These are phyloP conservation scores for Vollenhovia emeryi DNA, from an alignment of 1,140 invertebrate genomes.

Conservation along the genomic window DNA sequence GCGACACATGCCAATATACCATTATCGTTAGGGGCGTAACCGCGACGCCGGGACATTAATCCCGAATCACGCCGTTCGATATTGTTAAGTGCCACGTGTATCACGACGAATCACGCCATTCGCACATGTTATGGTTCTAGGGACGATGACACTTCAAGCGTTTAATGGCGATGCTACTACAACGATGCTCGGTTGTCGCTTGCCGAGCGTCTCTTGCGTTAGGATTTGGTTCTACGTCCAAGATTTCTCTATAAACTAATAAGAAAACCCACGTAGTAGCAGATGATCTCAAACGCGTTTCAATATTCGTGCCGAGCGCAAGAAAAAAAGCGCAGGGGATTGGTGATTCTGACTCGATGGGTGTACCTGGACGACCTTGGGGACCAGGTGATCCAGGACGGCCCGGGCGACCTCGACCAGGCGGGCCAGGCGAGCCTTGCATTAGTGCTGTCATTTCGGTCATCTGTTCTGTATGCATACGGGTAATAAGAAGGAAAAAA, in stretches of 20 bases:
- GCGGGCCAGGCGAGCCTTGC: conserved; percentile 87
- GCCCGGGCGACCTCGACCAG: conserved; percentile 87
- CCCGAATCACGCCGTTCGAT: conserved; percentile 22
- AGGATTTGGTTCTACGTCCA: conserved; percentile 14
- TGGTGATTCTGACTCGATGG: conserved; percentile 47
- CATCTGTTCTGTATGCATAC: conserved; percentile 86
- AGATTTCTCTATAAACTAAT: conserved; percentile 35
- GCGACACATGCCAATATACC: conserved; percentile 79
- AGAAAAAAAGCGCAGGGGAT: background rate
- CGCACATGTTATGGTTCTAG: conserved; percentile 3
- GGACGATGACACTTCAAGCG: conserved; percentile 59
- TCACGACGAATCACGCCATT: conserved; percentile 35
- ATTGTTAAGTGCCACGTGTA: conserved; percentile 53
- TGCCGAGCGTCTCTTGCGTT: conserved; percentile 18
- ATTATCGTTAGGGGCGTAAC: conserved; percentile 78
- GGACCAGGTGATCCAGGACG: conserved; percentile 87
- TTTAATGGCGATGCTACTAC: conserved; percentile 52
- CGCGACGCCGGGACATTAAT: conserved; percentile 65
- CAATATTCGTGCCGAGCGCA: conserved; percentile 17
- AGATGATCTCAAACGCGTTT: conserved; percentile 17
- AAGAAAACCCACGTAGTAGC: conserved; percentile 5
- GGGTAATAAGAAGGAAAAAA: conserved; percentile 57
- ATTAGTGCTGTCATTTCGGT: conserved; percentile 87
- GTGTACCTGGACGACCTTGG: conserved; percentile 88
- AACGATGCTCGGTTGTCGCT: conserved; percentile 12